These are phyloP conservation scores for Nematostella vectensis DNA, from an alignment of 92 coral and sea anemone genomes.

Conservation along the genomic window DNA sequence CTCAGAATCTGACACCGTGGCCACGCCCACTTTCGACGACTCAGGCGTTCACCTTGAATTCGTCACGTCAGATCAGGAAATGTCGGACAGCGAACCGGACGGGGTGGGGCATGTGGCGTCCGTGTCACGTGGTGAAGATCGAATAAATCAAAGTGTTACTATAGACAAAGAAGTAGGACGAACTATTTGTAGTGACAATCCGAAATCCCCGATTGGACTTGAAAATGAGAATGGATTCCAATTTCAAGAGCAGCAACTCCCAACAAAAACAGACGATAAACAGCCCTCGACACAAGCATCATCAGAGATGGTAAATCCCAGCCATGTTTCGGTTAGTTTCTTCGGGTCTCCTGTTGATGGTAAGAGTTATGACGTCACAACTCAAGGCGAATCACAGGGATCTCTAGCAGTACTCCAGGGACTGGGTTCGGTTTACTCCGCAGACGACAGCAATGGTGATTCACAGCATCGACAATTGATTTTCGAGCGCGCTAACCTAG, in stretches of 20 bases:
- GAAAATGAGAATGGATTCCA: neutral
- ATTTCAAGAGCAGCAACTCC: no score
- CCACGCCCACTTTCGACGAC: constrained; percentile 51
- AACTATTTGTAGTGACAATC: no score
- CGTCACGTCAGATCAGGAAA: constrained; percentile 9
- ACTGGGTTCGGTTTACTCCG: no score
- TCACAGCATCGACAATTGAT: constrained; percentile 5
- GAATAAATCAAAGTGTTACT: no score
- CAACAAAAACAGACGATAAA: neutral
- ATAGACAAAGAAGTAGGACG: no score
- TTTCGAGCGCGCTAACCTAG: constrained; percentile 58
- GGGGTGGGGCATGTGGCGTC: neutral
- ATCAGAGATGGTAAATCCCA: no score
- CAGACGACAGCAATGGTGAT: no score
- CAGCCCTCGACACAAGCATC: neutral
- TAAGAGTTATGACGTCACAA: no score
- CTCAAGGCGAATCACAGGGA: no score
- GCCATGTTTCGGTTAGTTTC: neutral
- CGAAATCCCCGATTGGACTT: no score
- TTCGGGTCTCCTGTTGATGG: neutral
- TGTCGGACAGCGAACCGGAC: constrained; percentile 15
- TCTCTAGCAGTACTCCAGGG: no score
- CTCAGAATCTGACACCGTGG: constrained; percentile 22
- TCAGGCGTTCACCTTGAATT: constrained; percentile 79
- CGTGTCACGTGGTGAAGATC: neutral